Conservation (phyloP, 1,140 invertebrate species). For the Diuraphis noxia region DNA sequence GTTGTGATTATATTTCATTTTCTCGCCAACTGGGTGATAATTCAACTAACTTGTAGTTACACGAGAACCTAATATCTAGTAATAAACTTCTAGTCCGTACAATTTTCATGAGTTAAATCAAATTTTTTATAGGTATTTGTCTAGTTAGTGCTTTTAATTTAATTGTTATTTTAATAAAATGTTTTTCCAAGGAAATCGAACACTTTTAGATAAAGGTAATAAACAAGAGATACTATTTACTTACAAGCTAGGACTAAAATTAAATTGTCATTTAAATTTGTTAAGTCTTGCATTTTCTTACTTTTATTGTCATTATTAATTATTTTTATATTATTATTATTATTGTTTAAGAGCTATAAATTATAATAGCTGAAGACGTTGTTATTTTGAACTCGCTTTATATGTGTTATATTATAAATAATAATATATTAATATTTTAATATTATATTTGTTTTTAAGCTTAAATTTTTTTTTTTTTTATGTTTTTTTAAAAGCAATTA, state of each 20-base stretch:
- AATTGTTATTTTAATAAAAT: background rate
- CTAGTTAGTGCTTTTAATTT: background rate
- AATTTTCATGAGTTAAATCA: background rate
- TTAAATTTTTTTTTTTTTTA: background rate
- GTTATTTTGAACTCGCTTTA: background rate
- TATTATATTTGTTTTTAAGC: background rate
- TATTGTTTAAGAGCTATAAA: too few relatives aligned
- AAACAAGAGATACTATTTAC: background rate
- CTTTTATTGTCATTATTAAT: background rate
- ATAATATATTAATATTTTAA: background rate
- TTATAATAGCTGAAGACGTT: too few relatives aligned
- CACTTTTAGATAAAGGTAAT: background rate
- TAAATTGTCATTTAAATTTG: background rate
- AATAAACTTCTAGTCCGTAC: background rate
- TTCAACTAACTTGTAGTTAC: background rate
- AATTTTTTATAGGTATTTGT: background rate
- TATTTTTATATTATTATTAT: too few relatives aligned
- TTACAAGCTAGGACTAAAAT: background rate
- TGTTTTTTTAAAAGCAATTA: too few relatives aligned
- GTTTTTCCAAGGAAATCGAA: background rate
- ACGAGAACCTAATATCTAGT: background rate
- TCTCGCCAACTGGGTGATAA: slow-evolving; percentile 10
- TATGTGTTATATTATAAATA: background rate
- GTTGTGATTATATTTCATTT: slow-evolving; percentile 26
- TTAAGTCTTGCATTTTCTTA: background rate